phyloP scores from a whole-genome alignment of 2,113 vertebrate genomes.

The Mormoops blainvillei region DNA sequence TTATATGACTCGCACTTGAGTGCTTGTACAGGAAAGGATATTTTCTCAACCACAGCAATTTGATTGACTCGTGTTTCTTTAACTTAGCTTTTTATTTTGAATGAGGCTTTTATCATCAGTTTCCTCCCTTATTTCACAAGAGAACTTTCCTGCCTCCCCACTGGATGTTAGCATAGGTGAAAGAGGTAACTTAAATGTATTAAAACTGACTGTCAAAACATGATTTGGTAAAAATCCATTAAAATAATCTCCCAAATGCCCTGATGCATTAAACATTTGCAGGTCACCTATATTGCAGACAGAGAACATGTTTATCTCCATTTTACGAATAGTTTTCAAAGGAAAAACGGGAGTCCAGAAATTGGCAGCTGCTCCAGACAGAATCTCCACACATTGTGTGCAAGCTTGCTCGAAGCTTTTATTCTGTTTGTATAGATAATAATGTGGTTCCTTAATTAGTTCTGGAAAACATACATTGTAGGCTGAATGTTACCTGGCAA shows the following conservation, averaged over 20 bases:
- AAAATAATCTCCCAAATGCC: constrained; percentile 1
- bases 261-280: constrained; percentile 25
- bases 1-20: background rate
- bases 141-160: background rate
- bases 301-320: constrained; percentile 61
- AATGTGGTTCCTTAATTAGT: constrained; percentile 70
- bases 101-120: constrained; percentile 28
- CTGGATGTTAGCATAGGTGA: constrained; percentile 7
- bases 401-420: constrained; percentile 64
- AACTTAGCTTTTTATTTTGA: background rate
- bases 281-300: constrained; percentile 53
- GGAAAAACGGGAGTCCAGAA: constrained; percentile 6
- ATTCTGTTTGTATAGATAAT: constrained; percentile 70
- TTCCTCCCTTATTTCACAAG: background rate
- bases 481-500: constrained; percentile 58
- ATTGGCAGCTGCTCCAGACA: constrained; percentile 62
- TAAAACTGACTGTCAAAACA: constrained; percentile 28
- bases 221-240: constrained; percentile 18
- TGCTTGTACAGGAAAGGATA: constrained; percentile 2
- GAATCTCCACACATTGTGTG: constrained; percentile 49
- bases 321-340: constrained; percentile 38
- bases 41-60: constrained; percentile 26
- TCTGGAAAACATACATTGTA: constrained; percentile 57
- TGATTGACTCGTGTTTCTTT: constrained; percentile 47
- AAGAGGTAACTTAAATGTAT: background rate